Percentiles rank a stretch among this genome's conserved stretches.
Evolutionary conservation across 2,113 vertebrate species (phyloP).

Genomic region (Capricornis sumatraensis): DNA sequence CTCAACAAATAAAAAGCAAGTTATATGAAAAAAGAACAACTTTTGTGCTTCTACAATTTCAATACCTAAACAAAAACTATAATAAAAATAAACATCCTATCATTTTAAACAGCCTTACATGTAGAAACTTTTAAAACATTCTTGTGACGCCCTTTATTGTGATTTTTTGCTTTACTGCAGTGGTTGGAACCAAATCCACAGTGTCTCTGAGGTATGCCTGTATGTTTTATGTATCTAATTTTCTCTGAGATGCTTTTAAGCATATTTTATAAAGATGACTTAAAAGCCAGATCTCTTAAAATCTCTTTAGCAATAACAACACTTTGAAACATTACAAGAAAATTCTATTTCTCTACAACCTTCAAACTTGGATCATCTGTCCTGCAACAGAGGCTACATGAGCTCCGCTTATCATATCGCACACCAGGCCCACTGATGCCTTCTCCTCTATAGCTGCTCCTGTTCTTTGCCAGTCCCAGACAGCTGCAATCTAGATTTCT

Average conservation of each 20-base stretch:
- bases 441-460: neutral
- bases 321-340: neutral
- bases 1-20: neutral
- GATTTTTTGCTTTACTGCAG: neutral
- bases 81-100: neutral
- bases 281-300: neutral
- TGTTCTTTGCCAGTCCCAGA: neutral
- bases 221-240: neutral
- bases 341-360: neutral
- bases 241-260: neutral
- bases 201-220: neutral
- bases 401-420: neutral
- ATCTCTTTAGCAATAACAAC: neutral
- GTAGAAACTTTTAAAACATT: constrained; percentile 5
- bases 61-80: neutral
- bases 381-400: neutral
- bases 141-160: neutral
- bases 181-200: neutral
- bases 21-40: neutral
- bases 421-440: neutral
- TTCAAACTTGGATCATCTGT: neutral
- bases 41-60: neutral
- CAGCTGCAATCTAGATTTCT: neutral
- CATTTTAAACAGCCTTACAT: neutral
- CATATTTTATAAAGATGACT: neutral